phyloP scores from a whole-genome alignment of 2,797 vertebrate genomes.

The Helicolenus hilgendorfi region DNA sequence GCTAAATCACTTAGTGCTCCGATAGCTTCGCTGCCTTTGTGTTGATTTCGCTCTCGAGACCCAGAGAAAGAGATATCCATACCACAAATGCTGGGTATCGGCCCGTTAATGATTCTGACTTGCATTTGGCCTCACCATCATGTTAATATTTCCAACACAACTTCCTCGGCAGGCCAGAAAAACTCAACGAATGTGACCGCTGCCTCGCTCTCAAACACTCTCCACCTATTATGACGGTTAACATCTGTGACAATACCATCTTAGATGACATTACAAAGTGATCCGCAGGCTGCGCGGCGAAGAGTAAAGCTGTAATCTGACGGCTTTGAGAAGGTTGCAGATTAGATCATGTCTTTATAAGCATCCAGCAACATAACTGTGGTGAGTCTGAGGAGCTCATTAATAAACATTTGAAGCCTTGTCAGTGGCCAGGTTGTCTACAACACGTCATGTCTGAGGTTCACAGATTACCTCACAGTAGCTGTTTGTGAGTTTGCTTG shows the following conservation, averaged over 20 bases:
- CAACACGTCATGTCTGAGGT: constrained; percentile 79
- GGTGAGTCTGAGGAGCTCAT: constrained; percentile 75
- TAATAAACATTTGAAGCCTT: constrained; percentile 75
- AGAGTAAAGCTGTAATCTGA: constrained; percentile 55
- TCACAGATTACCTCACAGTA: constrained; percentile 51
- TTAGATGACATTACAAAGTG: constrained; percentile 66
- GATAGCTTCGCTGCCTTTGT: constrained; percentile 69
- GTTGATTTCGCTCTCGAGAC: constrained; percentile 79
- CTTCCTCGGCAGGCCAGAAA: constrained; percentile 51
- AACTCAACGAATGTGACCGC: constrained; percentile 23
- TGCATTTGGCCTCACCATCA: constrained; percentile 48
- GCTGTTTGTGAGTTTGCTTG: constrained; percentile 56
- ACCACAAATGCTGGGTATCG: constrained; percentile 69
- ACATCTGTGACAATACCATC: constrained; percentile 67
- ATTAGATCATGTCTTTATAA: constrained; percentile 82
- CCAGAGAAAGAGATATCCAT: constrained; percentile 68
- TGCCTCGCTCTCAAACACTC: constrained; percentile 35
- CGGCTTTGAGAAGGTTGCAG: constrained; percentile 54
- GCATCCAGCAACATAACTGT: constrained; percentile 78
- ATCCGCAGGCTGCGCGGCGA: constrained; percentile 51
- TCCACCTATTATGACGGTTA: constrained; percentile 25
- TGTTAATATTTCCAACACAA: constrained; percentile 77
- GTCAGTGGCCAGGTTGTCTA: constrained; percentile 64
- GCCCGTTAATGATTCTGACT: constrained; percentile 72
- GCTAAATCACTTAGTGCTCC: constrained; percentile 82